These are phyloP conservation scores for Cuculus canorus DNA, from an alignment of 2,797 vertebrate species.

Conservation along the genomic window DNA sequence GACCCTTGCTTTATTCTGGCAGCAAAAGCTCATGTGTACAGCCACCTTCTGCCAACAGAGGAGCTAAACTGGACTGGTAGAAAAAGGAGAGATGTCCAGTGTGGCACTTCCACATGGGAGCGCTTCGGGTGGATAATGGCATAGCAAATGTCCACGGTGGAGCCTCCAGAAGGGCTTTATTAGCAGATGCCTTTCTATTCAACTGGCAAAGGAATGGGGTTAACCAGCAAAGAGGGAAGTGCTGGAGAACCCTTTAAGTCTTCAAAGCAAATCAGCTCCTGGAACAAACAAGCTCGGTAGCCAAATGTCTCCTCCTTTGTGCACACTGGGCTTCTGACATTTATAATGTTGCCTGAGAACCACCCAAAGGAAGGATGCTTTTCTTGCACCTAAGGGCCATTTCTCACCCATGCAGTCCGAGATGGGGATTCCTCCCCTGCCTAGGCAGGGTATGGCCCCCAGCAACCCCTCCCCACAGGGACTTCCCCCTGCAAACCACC, in stretches of 20 bases:
- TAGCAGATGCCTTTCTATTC: background rate
- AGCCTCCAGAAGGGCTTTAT: constrained; percentile 6
- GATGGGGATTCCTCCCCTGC: background rate
- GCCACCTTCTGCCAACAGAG: background rate
- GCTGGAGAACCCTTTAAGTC: constrained; percentile 15
- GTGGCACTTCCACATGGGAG: background rate
- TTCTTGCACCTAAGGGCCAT: background rate
- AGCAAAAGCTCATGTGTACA: constrained; percentile 46
- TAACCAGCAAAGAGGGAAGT: constrained; percentile 17
- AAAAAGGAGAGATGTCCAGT: background rate
- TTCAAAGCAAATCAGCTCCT: constrained; percentile 52
- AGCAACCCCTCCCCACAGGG: background rate
- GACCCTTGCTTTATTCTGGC: background rate
- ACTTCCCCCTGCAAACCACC: background rate
- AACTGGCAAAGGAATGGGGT: constrained; percentile 41
- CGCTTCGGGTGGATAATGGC: background rate
- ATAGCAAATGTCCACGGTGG: fast-evolving
- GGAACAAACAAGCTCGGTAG: background rate
- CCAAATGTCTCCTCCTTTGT: constrained; percentile 37
- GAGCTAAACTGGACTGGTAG: background rate
- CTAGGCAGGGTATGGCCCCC: background rate
- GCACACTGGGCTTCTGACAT: background rate
- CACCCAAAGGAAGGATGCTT: background rate
- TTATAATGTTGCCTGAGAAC: background rate
- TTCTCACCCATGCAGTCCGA: background rate